A percentile compares a stretch with the other conserved stretches of the same genome.
These are phyloP conservation scores for Opisthocomus hoazin DNA, from an alignment of 2,113 vertebrate genomes.

Conservation along the genomic window DNA sequence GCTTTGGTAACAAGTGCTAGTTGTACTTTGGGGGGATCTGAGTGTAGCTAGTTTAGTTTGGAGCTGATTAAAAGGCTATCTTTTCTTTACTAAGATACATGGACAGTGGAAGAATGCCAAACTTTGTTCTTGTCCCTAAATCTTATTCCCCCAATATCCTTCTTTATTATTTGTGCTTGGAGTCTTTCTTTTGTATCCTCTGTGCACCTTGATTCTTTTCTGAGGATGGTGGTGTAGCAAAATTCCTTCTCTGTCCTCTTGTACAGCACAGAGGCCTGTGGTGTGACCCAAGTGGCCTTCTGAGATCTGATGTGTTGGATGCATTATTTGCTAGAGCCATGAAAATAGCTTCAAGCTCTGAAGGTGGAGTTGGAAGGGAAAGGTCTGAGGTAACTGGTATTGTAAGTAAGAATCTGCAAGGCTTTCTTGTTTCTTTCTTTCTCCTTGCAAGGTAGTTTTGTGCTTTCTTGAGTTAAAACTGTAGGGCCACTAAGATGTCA, in stretches of 20 bases:
- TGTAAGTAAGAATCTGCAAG: background rate
- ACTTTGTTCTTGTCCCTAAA: background rate
- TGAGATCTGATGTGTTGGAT: background rate
- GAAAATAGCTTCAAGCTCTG: background rate
- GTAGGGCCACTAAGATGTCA: background rate
- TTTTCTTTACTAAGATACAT: background rate
- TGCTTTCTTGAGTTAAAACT: background rate
- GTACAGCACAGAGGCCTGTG: background rate
- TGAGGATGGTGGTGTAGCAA: background rate
- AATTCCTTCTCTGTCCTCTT: background rate
- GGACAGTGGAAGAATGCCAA: background rate
- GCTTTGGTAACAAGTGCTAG: background rate
- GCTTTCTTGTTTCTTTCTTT: background rate
- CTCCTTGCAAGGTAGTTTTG: background rate
- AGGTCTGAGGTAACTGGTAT: background rate
- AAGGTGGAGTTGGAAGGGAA: background rate
- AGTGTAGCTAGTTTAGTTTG: background rate
- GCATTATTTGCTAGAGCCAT: background rate
- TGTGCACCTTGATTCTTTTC: background rate
- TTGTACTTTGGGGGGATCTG: background rate
- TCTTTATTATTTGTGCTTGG: background rate
- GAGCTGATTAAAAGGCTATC: background rate
- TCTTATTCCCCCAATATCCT: background rate
- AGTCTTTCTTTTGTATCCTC: background rate
- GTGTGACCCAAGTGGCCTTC: background rate